phyloP scores from a whole-genome alignment of 1,140 invertebrate genomes.

The Coptotermes formosanus region DNA sequence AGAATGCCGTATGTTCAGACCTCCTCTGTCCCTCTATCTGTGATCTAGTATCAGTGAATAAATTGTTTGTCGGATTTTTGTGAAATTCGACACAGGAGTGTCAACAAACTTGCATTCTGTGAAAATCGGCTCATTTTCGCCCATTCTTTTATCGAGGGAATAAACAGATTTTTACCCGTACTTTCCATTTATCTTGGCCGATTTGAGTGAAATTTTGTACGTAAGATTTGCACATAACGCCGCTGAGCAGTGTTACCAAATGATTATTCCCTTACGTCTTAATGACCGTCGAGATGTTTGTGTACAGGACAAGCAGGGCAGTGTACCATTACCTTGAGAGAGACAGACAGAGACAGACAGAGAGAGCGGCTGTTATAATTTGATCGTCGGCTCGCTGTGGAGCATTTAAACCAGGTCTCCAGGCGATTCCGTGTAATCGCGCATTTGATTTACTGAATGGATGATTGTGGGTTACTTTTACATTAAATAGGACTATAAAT shows the following conservation, averaged over 20 bases:
- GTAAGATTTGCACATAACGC: too few relatives aligned
- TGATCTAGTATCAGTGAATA: too few relatives aligned
- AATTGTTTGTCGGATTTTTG: too few relatives aligned
- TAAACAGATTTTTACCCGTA: too few relatives aligned
- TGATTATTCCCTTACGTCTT: not conserved
- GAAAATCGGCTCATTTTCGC: too few relatives aligned
- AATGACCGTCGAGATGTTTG: not conserved
- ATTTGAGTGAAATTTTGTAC: too few relatives aligned
- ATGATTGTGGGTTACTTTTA: not conserved
- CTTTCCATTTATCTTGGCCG: too few relatives aligned
- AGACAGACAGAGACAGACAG: not conserved
- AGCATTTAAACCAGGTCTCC: not conserved
- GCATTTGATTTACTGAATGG: conserved; percentile 16
- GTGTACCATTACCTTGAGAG: not conserved
- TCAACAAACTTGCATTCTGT: too few relatives aligned
- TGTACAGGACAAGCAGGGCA: not conserved
- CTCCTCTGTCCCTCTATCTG: too few relatives aligned
- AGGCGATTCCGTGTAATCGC: not conserved
- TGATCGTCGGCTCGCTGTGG: not conserved
- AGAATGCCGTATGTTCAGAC: too few relatives aligned
- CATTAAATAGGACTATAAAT: not conserved
- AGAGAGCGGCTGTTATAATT: not conserved
- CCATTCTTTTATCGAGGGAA: too few relatives aligned
- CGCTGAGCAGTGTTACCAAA: not conserved
- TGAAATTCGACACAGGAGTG: too few relatives aligned